Percentiles rank a stretch among this genome's conserved stretches.
These are phyloP conservation scores for Palythoa grandiflora DNA, from an alignment of 92 coral and sea anemone species.

Conservation along the genomic window DNA sequence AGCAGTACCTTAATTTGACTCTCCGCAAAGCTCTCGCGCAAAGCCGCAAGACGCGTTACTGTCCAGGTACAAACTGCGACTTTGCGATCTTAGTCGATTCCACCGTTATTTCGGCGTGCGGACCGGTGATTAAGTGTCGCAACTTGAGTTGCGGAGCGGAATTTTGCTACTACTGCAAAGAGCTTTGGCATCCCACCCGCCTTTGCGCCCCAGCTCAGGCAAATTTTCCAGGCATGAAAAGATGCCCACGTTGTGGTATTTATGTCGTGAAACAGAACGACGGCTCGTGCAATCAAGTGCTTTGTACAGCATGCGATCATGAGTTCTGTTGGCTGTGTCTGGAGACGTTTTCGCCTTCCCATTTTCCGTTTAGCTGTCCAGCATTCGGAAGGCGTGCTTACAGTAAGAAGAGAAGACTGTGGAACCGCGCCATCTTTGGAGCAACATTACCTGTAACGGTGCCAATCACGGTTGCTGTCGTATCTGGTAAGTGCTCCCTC, in stretches of 20 bases:
- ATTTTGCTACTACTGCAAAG: conserved; percentile 37
- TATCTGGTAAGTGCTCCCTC: not conserved
- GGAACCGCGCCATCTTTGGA: conserved; percentile 32
- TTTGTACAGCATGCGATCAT: conserved; percentile 47
- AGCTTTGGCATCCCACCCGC: conserved; percentile 32
- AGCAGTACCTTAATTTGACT: conserved; percentile 29
- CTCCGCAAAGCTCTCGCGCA: conserved; percentile 35
- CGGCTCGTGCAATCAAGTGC: conserved; percentile 60
- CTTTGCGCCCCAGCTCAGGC: conserved; percentile 3
- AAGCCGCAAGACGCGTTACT: conserved; percentile 52
- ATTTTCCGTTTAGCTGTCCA: conserved; percentile 43
- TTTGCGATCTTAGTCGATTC: conserved; percentile 40
- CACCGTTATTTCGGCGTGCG: not conserved
- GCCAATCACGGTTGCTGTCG: conserved; percentile 26
- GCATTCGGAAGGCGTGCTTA: conserved; percentile 46
- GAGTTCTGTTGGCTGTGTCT: conserved; percentile 70
- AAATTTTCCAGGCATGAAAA: conserved; percentile 31
- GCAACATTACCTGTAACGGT: conserved; percentile 26
- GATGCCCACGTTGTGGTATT: conserved; percentile 61
- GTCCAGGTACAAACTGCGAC: conserved; percentile 51
- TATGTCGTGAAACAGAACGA: conserved; percentile 47
- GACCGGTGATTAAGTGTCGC: conserved; percentile 32
- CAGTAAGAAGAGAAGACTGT: conserved; percentile 26
- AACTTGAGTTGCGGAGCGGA: conserved; percentile 25
- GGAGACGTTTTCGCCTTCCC: conserved; percentile 36